These are phyloP conservation scores for Bombus polaris DNA, from an alignment of 1,140 invertebrate species.

Conservation along the genomic window DNA sequence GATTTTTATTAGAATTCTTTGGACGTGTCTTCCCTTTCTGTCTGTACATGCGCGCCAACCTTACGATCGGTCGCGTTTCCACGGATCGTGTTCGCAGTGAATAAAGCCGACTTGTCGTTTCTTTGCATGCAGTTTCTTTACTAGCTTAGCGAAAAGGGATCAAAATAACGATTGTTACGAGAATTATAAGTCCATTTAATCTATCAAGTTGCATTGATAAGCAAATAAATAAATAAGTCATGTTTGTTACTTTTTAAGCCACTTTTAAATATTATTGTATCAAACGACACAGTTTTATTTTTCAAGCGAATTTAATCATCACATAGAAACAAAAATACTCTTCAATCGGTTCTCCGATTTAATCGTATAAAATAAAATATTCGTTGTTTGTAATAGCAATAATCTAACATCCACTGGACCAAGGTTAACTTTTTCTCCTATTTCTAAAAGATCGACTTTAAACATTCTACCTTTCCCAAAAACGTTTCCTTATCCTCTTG, in stretches of 20 bases:
- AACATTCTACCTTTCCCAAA: neutral
- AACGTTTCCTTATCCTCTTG: neutral
- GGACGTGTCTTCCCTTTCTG: constrained; percentile 43
- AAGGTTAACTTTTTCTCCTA: neutral
- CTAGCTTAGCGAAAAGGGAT: neutral
- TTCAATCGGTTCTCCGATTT: too few relatives aligned
- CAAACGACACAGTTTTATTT: too few relatives aligned
- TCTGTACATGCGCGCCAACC: neutral
- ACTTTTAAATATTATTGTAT: too few relatives aligned
- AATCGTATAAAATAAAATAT: too few relatives aligned
- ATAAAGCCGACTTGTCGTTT: constrained; percentile 40
- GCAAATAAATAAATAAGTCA: too few relatives aligned
- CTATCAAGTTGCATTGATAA: too few relatives aligned
- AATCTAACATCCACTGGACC: neutral
- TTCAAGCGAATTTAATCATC: neutral
- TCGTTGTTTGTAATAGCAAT: too few relatives aligned
- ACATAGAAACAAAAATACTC: too few relatives aligned
- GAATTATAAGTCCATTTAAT: neutral
- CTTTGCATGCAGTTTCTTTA: too few relatives aligned
- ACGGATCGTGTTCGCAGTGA: constrained; percentile 17
- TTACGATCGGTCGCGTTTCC: constrained; percentile 19
- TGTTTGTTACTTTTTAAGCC: too few relatives aligned
- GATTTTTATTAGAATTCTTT: constrained; percentile 72
- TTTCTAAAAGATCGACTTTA: neutral
- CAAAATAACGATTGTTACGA: neutral